Percentiles rank a stretch among this genome's conserved stretches.
These are phyloP conservation scores for Vipera ursinii DNA, from an alignment of 2,797 vertebrate genomes.

Conservation along the genomic window DNA sequence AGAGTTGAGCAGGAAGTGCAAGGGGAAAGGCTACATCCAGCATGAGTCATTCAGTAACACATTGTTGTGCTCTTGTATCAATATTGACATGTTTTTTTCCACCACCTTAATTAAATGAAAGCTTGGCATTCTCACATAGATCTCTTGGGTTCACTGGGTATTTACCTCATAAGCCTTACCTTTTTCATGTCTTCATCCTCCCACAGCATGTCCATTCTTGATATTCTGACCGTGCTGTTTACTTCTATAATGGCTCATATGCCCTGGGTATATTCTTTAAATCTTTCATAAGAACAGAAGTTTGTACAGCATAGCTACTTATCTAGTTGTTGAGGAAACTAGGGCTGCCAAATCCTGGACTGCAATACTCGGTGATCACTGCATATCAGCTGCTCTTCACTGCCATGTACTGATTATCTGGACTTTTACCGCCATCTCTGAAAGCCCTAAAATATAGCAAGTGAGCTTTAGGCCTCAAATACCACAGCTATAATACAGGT, in stretches of 20 bases:
- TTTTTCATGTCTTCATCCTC: not conserved
- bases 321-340: not conserved
- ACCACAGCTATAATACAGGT: not conserved
- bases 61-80: not conserved
- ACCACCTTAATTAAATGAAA: conserved; percentile 8
- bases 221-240: not conserved
- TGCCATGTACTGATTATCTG: not conserved
- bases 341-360: not conserved
- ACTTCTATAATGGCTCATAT: not conserved
- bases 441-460: not conserved
- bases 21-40: not conserved
- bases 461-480: not conserved
- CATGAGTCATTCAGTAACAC: not conserved
- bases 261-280: not conserved
- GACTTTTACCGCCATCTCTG: not conserved
- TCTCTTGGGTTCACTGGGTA: not conserved
- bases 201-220: not conserved
- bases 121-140: not conserved
- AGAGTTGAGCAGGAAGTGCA: not conserved
- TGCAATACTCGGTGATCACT: not conserved
- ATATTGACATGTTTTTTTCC: not conserved
- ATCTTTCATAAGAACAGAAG: not conserved
- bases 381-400: not conserved
- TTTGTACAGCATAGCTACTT: not conserved
- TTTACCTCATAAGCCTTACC: not conserved